Conservation (phyloP, 2,888 invertebrate genomes). For the Plebejus anna region DNA sequence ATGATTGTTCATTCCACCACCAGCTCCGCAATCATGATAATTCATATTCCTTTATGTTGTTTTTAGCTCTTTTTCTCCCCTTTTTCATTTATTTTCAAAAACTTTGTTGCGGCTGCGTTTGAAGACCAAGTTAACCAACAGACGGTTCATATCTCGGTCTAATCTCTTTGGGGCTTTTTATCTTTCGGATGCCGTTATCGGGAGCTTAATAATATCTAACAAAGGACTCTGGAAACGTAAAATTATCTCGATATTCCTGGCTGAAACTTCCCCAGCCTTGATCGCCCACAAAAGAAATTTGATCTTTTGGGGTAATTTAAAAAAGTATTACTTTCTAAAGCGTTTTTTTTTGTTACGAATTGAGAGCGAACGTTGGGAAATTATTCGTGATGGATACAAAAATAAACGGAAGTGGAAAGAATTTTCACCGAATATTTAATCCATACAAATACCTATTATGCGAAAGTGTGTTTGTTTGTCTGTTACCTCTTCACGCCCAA, state of each 20-base stretch:
- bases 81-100: neutral
- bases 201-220: conserved; percentile 25
- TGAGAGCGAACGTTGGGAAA: neutral
- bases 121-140: neutral
- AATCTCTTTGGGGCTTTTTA: conserved; percentile 32
- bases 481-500: no score
- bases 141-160: neutral
- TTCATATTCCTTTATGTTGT: neutral
- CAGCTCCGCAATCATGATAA: no score
- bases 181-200: conserved; percentile 29
- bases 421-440: neutral
- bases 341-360: neutral
- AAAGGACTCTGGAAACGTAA: conserved; percentile 19
- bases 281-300: conserved; percentile 25
- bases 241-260: conserved; percentile 22
- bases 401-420: neutral
- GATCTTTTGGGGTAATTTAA: conserved; percentile 24
- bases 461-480: no score
- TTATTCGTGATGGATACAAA: neutral
- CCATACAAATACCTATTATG: no score
- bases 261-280: neutral
- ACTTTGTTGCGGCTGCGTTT: neutral
- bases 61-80: neutral
- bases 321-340: conserved; percentile 14
- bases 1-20: no score